Conservation (phyloP, 2,888 invertebrate species). For the Ecdyonurus torrentis region DNA sequence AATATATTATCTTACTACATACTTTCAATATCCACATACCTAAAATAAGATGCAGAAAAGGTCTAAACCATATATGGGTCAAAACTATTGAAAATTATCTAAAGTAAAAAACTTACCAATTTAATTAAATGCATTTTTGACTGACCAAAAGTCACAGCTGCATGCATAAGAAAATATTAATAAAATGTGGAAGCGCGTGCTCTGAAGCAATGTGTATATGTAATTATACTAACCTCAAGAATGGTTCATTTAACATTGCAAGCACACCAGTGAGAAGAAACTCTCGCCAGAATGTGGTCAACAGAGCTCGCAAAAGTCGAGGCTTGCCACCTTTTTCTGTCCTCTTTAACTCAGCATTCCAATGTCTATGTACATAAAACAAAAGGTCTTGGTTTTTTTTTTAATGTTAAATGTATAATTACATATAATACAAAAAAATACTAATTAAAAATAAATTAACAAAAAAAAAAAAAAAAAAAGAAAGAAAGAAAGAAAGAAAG, state of each 20-base stretch:
- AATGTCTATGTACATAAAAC: slow-evolving; percentile 10
- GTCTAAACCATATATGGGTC: no score
- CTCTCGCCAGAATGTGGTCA: slow-evolving; percentile 12
- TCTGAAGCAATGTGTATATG: neutral
- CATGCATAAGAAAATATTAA: neutral
- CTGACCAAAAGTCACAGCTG: no score
- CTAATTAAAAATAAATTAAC: neutral
- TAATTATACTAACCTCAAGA: neutral
- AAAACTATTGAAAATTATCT: no score
- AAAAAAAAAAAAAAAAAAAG: neutral
- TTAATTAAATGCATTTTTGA: no score
- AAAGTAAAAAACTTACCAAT: no score
- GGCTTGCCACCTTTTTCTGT: slow-evolving; percentile 8
- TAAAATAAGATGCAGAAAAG: no score
- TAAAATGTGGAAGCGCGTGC: neutral
- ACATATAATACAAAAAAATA: no score
- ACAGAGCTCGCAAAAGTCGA: slow-evolving; percentile 10
- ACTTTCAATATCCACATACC: no score
- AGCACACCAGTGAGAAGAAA: slow-evolving; percentile 9
- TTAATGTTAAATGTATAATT: neutral
- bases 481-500: neutral
- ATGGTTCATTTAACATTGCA: slow-evolving; percentile 2
- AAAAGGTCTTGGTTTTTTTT: no score
- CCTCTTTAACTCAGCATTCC: slow-evolving; percentile 9
- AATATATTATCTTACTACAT: no score